These are phyloP conservation scores for Anthoptus insignis DNA, from an alignment of 2,888 invertebrate genomes.

Conservation along the genomic window DNA sequence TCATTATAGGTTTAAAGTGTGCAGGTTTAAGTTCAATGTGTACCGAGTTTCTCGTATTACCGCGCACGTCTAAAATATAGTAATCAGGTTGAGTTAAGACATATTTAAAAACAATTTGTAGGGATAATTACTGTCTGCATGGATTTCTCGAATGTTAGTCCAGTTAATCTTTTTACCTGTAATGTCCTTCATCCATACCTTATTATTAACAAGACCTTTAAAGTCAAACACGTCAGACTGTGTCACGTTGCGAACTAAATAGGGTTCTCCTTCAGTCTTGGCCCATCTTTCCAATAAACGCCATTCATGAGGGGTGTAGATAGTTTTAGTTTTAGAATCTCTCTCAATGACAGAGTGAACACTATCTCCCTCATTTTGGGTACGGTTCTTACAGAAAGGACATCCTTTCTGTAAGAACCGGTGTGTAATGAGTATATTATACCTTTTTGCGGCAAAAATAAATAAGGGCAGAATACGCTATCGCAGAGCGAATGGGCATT, in stretches of 20 bases:
- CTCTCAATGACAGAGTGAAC: constrained; percentile 33
- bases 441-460: too few relatives aligned
- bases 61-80: too few relatives aligned
- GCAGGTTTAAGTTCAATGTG: background rate
- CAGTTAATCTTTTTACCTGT: constrained; percentile 30
- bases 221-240: constrained; percentile 43
- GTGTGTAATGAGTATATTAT: constrained; percentile 25
- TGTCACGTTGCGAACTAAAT: constrained; percentile 32
- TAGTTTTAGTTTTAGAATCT: constrained; percentile 6
- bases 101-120: constrained; percentile 42
- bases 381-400: too few relatives aligned
- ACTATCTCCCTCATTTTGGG: constrained; percentile 41
- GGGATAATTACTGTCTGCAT: constrained; percentile 40
- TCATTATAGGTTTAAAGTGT: too few relatives aligned
- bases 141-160: constrained; percentile 45
- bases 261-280: constrained; percentile 43
- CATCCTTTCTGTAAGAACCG: constrained; percentile 39
- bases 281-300: constrained; percentile 35
- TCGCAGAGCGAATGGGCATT: too few relatives aligned
- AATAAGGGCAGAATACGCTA: too few relatives aligned
- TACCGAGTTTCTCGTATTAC: too few relatives aligned
- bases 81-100: too few relatives aligned
- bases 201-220: constrained; percentile 43
- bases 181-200: constrained; percentile 42
- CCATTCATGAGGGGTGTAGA: constrained; percentile 33